Evolutionary conservation across 92 coral and sea anemone species (phyloP), one percentile per base, ranked within the genome.

Genomic region (Pocillopora grandis): DNA sequence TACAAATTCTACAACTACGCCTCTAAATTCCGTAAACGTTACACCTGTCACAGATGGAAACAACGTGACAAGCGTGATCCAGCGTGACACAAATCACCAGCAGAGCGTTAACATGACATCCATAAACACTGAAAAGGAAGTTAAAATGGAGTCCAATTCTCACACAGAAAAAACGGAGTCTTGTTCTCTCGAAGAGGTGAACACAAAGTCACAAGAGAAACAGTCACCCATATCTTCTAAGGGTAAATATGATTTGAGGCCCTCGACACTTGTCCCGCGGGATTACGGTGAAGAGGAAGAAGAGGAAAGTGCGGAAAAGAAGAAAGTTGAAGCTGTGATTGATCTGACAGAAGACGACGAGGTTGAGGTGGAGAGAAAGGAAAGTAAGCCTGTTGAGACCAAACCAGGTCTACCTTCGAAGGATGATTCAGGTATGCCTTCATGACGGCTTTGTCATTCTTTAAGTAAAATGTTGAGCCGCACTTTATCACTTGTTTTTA

Each of bases 271-370:
- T 23, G 76, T 74, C 73, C 80, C 79, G 6, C 80, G 80, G 57
- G 64, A 74, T 63, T 83, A 83, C 19, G 78, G 61, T 4, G 37
- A 52, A 20, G 72, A 56, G 27, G 80, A 52, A 8, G 80, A 83
- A 16, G 85, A 72, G 15, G 80, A 37, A 4, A 57, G 12, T 21
- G 80, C 23, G 0, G 70, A 72, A 3, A 42, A 71, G 10, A 64
- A 74, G 63, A 83, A 83, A 19, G 80, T 74, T 12, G 86, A 83
- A 16, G 90, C 88, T 42, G 89, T 90, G 12, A 91, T 91, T 60
- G 94, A 91, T 72, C 62, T 91, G 58, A 91, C 94, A 4, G 89
- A 80, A 36, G 94, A 88, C 10, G 86, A 83, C 4, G 86, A 83
- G 3, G 78, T 17, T 1, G 86, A 83, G 3, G 78, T 17, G 11